Base-by-base conservation (phyloP, 2,113 vertebrate species). In the Amia ocellicauda region DNA sequence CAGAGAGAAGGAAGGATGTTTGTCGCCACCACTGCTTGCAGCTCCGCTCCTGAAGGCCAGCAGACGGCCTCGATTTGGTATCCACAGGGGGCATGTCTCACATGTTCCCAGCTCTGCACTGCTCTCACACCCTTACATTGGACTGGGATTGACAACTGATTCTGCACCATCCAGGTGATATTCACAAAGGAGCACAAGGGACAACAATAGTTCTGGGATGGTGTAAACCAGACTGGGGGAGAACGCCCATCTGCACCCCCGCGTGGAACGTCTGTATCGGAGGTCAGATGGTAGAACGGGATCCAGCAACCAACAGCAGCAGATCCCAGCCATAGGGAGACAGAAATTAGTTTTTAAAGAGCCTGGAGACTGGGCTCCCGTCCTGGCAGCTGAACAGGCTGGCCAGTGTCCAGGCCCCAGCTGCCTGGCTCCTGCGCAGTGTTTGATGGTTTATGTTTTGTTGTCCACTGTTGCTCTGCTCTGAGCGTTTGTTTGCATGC, bases 281-380 rank as follows among this genome's bases (percentile, higher is more conserved):
- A n/a, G n/a, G 43, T 27, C 3, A 45, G 22, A 9, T 28, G 16
- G 43, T 64, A 23, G 51, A 16, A 47, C 47, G 41, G 29, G 55
- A 31, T n/a, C n/a, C n/a, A n/a, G n/a, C n/a, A n/a, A n/a, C n/a
- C 20, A 64, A 28, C 29, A 43, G 60, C 57, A 22, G 63, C 31
- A 64, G 31, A 43, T 24, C 27, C 13, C 47, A 51, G 73, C 69
- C 60, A 64, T 63, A 62, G 67, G 64, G 47, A 45, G 54, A 58
- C 60, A 60, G 60, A 64, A 72, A 67, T 59, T 63, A 64, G 69
- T 23, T 60, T 45, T 5, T 47, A 64, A 49, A 27, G 31, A 24
- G 50, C 24, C 14, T 17, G 41, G 50, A 51, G 45, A 51, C 31
- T 2, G 31, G n/a, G 20, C 20, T 53, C 51, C 51, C 13, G 51